Evolutionary conservation across 1,140 invertebrate genomes (phyloP).

Genomic region (Ceratosolen solmsi): DNA sequence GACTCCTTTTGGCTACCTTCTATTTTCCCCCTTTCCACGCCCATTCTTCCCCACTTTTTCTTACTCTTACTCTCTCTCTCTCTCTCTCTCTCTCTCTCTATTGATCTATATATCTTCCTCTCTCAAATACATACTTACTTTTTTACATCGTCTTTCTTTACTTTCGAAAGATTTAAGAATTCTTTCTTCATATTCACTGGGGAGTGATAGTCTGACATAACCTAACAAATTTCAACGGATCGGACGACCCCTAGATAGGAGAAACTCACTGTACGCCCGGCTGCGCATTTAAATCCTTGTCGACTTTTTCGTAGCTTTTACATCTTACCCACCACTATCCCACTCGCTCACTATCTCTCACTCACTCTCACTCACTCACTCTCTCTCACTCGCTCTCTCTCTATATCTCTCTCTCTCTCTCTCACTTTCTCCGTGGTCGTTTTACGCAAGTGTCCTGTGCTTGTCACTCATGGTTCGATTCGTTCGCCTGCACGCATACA

Average conservation of each 20-base stretch:
- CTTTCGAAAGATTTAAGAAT: slow-evolving; percentile 59
- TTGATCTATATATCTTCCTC: background rate
- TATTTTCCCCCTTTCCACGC: background rate
- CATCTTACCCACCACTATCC: slow-evolving; percentile 7
- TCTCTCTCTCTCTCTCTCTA: background rate
- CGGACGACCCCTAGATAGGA: slow-evolving; percentile 35
- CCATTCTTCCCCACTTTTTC: background rate
- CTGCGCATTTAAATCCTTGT: slow-evolving; percentile 71
- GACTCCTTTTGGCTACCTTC: background rate
- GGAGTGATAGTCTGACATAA: slow-evolving; percentile 70
- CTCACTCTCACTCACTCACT: background rate
- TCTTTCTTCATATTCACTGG: slow-evolving; percentile 70
- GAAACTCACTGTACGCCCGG: slow-evolving; percentile 54
- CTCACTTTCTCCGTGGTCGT: background rate
- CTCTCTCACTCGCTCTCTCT: no score
- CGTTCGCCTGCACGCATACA: slow-evolving; percentile 37
- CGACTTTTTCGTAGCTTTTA: slow-evolving; percentile 55
- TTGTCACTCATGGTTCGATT: background rate
- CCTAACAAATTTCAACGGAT: slow-evolving; percentile 68
- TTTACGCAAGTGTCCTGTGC: background rate
- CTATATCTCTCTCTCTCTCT: no score
- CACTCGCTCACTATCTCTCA: background rate
- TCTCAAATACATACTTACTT: background rate
- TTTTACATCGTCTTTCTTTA: slow-evolving; percentile 20
- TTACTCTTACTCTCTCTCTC: background rate